Percentiles rank a stretch among this genome's conserved stretches.
Conservation (phyloP, 1,140 invertebrate genomes). For the Drosophila jambulina region DNA sequence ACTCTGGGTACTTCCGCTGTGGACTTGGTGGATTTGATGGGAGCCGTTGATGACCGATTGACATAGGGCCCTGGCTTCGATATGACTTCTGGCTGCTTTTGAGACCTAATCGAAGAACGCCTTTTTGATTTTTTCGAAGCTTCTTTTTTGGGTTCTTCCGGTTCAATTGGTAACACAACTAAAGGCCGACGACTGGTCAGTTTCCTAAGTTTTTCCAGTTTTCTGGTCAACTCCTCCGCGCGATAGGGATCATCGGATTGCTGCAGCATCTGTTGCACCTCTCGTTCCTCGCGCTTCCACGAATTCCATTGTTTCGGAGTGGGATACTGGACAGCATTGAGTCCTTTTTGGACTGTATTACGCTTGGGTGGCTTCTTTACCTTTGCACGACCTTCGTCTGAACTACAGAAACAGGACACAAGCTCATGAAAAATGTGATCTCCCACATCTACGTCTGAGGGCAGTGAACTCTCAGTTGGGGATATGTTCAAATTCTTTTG, state of each 20-base stretch:
- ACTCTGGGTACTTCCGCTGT: not conserved
- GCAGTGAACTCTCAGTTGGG: no score
- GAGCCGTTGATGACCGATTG: no score
- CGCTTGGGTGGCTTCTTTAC: not conserved
- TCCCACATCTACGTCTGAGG: not conserved
- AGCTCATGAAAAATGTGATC: conserved; percentile 37
- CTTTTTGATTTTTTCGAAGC: not conserved
- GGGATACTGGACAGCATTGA: not conserved
- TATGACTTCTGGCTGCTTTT: not conserved
- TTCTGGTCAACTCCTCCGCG: not conserved
- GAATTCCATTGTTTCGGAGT: not conserved
- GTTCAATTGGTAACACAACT: not conserved
- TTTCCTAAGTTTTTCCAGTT: not conserved
- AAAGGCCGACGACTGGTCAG: not conserved
- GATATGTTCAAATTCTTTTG: not conserved
- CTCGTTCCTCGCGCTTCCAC: conserved; percentile 3
- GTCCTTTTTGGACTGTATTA: not conserved
- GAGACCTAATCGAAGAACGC: no score
- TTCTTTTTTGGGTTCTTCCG: not conserved
- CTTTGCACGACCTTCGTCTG: not conserved
- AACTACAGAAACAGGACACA: conserved; percentile 28
- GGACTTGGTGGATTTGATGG: no score
- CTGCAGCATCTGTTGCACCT: not conserved
- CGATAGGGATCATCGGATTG: conserved; percentile 5
- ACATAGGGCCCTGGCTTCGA: not conserved